Base-by-base conservation (phyloP, 2,888 invertebrate genomes). In the Anthophora plumipes region DNA sequence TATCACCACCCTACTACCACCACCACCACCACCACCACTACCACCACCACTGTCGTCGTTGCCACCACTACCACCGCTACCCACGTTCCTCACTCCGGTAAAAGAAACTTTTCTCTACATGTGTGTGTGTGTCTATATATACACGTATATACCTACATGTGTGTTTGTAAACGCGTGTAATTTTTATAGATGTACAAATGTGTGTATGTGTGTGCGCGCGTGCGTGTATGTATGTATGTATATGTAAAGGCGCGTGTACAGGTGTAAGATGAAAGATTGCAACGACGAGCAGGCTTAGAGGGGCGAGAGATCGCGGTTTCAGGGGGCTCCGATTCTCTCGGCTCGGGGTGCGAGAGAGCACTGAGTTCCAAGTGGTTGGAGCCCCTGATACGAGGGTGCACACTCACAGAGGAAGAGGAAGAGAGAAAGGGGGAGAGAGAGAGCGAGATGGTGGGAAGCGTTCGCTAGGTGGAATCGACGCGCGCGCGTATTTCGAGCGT, bases 341-440 rank as follows among this genome's bases (percentile, higher is more conserved):
- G 73, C 80, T 70, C 80, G 74, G 69, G 69, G 31, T 73, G 69
- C 80, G 64, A 79, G 80, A 79, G 80, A 81, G 60, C 50, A 81
- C 80, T 81, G 80, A 81, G 68, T 77, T 78, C 72, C 80, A 25
- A 80, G 78, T 77, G 80, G 80, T 77, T 69, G 79, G 80, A 80
- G 80, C 68, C 79, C 80, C 68, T 69, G 72, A 72, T 64, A 57
- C 72, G 63, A 31, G 54, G 54, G 54, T 43, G 54, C 43, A 54
- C 67, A 41, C 50, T 8, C 63, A 41, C 20, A 54, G 12, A 22
- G 22, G 22, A 17, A 17, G 20, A 25, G 22, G 22, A 22, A 39
- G 66, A 17, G 20, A 25, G 22, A 31, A 22, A 39, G 66, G 14
- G 14, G 22, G 22, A 50, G n/a, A 50, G 50, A 50, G 9, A 9